Base-by-base conservation (phyloP, 1,140 invertebrate genomes). In the Drosophila pseudoananassae region DNA sequence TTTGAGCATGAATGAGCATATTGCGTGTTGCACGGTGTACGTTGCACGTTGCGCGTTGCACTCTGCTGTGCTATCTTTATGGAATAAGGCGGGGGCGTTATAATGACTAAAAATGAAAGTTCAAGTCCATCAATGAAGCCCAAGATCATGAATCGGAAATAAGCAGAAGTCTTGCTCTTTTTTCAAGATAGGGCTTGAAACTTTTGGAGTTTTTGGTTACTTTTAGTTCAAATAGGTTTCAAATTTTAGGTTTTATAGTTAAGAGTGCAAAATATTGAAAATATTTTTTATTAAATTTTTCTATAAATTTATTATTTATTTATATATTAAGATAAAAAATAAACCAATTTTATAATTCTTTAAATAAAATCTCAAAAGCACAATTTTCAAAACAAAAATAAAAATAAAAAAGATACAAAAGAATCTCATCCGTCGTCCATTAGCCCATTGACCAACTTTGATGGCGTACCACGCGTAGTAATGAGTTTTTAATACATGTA, bases 401-500 rank as follows among this genome's bases (percentile, higher is more conserved):
- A 12, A 17, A 14, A 12, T 31, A 4, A 23, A 43, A 20, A 17
- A 23, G 14, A 52, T 33, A 12, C 1, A n/a, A 20, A 56, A 54
- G 51, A 52, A 58, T 29, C 54, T 15, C 76, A 73, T 72, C 81
- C 80, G 81, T 43, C 51, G 61, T 25, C 72, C 82, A 85, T 85
- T 85, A 85, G 78, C 82, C 82, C 82, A 85, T 82, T 85, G 82
- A 85, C 82, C 82, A 87, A 85, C 69, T 82, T 85, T 29, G 76
- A 61, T 60, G 70, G 61, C 63, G 76, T n/a, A 55, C 69, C 49
- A 55, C 61, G 73, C 64, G 70, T 72, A 81, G 53, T 85, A 85
- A 85, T 85, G 82, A 85, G 74, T 87, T 87, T 85, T 85, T 85
- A 85, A 87, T 85, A 87, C 82, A 76, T 85, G 78, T 85, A 85